Percentiles rank a stretch among this genome's conserved stretches.
These are phyloP conservation scores for Ptilorrhoa leucosticta DNA, from an alignment of 2,113 vertebrate species.

Conservation along the genomic window DNA sequence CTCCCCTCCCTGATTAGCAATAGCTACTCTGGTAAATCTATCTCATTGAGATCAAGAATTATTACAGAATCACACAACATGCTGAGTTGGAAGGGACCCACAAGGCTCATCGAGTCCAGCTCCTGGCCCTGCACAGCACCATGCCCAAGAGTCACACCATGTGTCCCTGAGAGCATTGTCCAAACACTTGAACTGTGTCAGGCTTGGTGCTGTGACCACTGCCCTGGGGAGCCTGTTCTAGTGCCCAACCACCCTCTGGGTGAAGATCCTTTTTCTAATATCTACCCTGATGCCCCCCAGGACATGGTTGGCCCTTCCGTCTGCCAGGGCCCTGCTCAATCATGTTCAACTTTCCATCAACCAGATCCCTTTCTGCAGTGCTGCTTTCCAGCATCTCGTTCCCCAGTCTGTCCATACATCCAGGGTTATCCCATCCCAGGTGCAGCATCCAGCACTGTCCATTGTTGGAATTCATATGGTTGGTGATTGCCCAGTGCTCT, in stretches of 20 bases:
- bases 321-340: neutral
- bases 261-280: neutral
- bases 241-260: neutral
- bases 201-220: neutral
- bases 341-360: neutral
- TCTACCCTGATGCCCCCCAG: neutral
- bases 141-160: neutral
- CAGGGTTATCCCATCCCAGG: neutral
- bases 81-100: neutral
- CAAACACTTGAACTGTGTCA: neutral
- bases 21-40: neutral
- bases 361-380: neutral
- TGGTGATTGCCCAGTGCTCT: neutral
- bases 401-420: neutral
- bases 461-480: neutral
- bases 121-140: neutral
- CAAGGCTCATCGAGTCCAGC: neutral
- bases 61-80: neutral
- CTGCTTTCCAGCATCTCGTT: neutral
- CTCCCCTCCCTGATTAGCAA: neutral
- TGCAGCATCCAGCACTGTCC: neutral
- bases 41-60: neutral
- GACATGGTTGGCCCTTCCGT: neutral
- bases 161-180: no score
- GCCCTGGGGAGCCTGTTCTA: neutral